Evolutionary conservation across 2,113 vertebrate genomes (phyloP), one percentile per base, ranked within the genome.

Genomic region (Guaruba guarouba): DNA sequence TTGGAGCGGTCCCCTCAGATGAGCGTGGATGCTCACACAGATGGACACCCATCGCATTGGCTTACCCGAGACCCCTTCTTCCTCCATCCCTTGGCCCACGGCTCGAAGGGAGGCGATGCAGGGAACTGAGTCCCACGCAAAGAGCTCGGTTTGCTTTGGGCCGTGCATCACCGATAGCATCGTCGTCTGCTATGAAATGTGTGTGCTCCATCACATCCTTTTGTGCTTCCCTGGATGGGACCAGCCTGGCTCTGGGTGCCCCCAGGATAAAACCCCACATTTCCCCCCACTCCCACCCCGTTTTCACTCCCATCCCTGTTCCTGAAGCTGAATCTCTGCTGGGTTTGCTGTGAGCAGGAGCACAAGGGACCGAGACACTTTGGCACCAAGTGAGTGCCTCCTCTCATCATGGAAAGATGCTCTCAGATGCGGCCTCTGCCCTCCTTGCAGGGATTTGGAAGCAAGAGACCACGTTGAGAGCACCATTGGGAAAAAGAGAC

Each of bases 271-370:
- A 28, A 4, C 0, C 8, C 3, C 6, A 8, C 27, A 6, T 70
- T 70, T 27, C 17, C 2, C 16, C 6, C 25, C 39, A 3, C 13
- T 3, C 23, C 2, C 2, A 0, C 5, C 31, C 2, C 2, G 0
- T 48, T 87, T 82, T 59, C 51, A 9, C 24, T 51, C 51, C 46
- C 5, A 4, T 57, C 46, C 33, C 44, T 3, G 11, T 15, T 86
- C 33, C 57, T 29, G 15, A 6, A 22, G 33, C 22, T 14, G 22
- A 64, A 75, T 61, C 49, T 39, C 54, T 29, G 86, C 5, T 4
- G 2, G 5, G 4, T 62, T n/a, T 43, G 25, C 59, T 2, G 6
- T 19, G 51, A 74, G 55, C 35, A 35, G 74, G 23, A 44, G 43
- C 37, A 17, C 9, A 1, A 35, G 25, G 55, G 17, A 7, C 13